A percentile compares a stretch with the other conserved stretches of the same genome.
Evolutionary conservation across 1,140 invertebrate genomes (phyloP).

Genomic region (Ylistrum balloti): DNA sequence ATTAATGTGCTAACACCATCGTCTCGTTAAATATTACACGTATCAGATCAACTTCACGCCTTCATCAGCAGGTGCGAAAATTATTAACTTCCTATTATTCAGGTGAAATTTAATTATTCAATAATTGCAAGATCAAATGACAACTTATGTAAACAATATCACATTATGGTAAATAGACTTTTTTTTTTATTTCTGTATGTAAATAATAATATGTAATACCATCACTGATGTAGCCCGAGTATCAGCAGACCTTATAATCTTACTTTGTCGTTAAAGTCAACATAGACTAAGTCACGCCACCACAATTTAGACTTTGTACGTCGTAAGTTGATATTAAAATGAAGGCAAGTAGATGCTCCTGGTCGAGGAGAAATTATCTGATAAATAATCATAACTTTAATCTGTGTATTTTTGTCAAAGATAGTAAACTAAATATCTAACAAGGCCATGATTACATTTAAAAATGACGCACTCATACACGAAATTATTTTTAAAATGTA

Average conservation of each 20-base stretch:
- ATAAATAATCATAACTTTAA: neutral
- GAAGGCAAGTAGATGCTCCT: neutral
- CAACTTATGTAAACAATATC: neutral
- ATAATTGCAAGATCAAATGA: neutral
- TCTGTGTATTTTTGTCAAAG: neutral
- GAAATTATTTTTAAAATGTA: neutral
- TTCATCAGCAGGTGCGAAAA: neutral
- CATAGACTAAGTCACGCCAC: slow-evolving; percentile 9
- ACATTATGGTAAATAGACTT: neutral
- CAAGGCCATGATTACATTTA: neutral
- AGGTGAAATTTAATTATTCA: neutral
- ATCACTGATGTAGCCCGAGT: neutral
- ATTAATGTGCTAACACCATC: neutral
- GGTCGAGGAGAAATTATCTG: neutral
- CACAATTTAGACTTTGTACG: neutral
- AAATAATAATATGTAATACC: neutral
- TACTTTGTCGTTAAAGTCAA: neutral
- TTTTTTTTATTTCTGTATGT: neutral
- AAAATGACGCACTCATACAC: neutral
- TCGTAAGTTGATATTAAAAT: slow-evolving; percentile 26
- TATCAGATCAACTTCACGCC: neutral
- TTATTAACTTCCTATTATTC: neutral
- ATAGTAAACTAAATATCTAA: neutral
- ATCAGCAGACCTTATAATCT: neutral
- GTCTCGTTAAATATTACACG: neutral